Evolutionary conservation across 2,113 vertebrate species (phyloP).

Genomic region (Pomatostomus ruficeps): DNA sequence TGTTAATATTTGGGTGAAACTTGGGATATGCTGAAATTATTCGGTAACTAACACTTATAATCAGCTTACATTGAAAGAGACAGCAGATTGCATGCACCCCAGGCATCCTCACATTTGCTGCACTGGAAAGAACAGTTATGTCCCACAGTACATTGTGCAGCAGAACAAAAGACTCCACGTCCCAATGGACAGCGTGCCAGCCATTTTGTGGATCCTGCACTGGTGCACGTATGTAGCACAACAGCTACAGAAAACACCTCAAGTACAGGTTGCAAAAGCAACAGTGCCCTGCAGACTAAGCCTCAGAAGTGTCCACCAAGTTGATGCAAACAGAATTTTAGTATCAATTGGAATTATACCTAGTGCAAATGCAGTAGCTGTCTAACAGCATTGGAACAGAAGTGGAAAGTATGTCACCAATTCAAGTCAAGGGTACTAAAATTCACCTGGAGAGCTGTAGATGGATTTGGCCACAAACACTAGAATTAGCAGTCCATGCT

Average conservation of each 20-base stretch:
- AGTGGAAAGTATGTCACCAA: background rate
- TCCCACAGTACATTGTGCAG: background rate
- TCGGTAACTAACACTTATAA: constrained; percentile 5
- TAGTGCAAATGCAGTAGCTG: background rate
- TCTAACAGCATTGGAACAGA: background rate
- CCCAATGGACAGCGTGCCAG: background rate
- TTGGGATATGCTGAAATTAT: background rate
- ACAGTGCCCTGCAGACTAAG: background rate
- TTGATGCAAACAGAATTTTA: background rate
- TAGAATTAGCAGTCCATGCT: background rate
- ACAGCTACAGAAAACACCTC: background rate
- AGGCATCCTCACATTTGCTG: background rate
- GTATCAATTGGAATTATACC: background rate
- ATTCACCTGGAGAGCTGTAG: background rate
- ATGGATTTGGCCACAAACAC: background rate
- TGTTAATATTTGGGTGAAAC: constrained; percentile 13
- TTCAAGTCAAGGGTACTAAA: background rate
- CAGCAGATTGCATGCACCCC: background rate
- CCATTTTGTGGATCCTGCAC: background rate
- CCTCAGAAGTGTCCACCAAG: background rate
- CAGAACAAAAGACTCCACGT: background rate
- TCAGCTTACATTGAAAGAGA: background rate
- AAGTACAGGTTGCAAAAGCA: background rate
- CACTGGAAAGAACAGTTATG: background rate
- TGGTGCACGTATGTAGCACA: accelerated